phyloP scores from a whole-genome alignment of 1,140 invertebrate genomes.

The Rhagoletis zephyria region DNA sequence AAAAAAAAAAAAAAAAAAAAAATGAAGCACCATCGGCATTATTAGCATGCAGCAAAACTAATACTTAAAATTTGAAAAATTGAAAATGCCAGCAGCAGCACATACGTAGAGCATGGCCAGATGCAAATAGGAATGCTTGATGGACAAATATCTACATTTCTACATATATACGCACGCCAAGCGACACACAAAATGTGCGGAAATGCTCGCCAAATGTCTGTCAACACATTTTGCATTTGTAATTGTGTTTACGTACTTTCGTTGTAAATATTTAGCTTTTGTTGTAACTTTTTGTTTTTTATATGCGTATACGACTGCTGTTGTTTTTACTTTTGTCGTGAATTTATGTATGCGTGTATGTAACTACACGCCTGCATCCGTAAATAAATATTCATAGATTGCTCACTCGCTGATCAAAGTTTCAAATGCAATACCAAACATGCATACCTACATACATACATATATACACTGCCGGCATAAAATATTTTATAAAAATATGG shows the following conservation, averaged over 20 bases:
- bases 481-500: too few relatives aligned
- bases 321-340: neutral
- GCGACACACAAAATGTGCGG: neutral
- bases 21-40: neutral
- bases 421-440: neutral
- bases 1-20: neutral
- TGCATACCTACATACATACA: too few relatives aligned
- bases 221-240: conserved; percentile 51
- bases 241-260: neutral
- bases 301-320: too few relatives aligned
- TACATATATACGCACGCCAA: neutral
- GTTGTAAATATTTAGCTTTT: neutral
- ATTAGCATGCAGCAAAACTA: neutral
- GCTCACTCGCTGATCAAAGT: neutral
- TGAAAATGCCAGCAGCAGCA: neutral
- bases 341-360: neutral
- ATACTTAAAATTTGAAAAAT: neutral
- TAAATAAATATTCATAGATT: neutral
- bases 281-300: neutral
- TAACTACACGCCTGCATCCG: neutral
- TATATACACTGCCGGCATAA: too few relatives aligned
- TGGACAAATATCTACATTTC: neutral
- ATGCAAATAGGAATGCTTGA: neutral
- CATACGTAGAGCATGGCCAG: neutral
- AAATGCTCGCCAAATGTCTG: conserved; percentile 40